Percentiles rank a stretch among this genome's conserved stretches.
These are phyloP conservation scores for Aproaerema taeniolella DNA, from an alignment of 2,888 invertebrate genomes.

Conservation along the genomic window DNA sequence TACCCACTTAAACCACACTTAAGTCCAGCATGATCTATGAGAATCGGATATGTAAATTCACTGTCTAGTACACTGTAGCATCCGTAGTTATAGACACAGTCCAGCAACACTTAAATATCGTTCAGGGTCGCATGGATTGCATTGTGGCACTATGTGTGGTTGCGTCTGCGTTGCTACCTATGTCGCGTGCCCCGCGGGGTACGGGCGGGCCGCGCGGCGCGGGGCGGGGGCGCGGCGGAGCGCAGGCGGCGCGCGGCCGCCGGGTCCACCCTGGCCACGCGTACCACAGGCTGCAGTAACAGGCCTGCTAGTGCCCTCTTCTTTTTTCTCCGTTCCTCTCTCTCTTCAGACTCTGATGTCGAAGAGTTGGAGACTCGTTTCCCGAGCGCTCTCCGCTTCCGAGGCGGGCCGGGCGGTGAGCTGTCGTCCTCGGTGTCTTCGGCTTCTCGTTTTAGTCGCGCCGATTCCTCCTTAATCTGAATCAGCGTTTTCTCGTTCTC, in stretches of 20 bases:
- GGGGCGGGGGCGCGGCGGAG: constrained; percentile 41
- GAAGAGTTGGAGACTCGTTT: constrained; percentile 33
- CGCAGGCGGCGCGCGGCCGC: constrained; percentile 46
- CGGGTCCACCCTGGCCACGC: constrained; percentile 80
- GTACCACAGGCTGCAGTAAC: constrained; percentile 80
- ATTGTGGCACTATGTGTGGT: too few relatives aligned
- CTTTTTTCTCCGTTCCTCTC: constrained; percentile 41
- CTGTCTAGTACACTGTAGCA: too few relatives aligned
- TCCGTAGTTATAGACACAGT: too few relatives aligned
- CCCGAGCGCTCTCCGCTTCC: constrained; percentile 21
- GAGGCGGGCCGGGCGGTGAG: background rate
- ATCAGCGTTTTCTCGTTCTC: constrained; percentile 33
- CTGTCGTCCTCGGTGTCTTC: background rate
- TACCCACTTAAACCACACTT: too few relatives aligned
- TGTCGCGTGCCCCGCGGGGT: constrained; percentile 25
- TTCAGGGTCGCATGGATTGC: too few relatives aligned
- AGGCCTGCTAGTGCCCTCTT: constrained; percentile 44
- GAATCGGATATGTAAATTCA: too few relatives aligned
- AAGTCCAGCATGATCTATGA: too few relatives aligned
- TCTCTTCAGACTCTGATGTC: constrained; percentile 44
- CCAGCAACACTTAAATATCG: too few relatives aligned
- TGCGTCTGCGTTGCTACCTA: constrained; percentile 46
- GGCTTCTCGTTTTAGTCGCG: too few relatives aligned
- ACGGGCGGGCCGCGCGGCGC: constrained; percentile 34
- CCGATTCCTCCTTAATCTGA: constrained; percentile 20